phyloP scores from a whole-genome alignment of 2,888 invertebrate species.

The Drosophila histrio region DNA sequence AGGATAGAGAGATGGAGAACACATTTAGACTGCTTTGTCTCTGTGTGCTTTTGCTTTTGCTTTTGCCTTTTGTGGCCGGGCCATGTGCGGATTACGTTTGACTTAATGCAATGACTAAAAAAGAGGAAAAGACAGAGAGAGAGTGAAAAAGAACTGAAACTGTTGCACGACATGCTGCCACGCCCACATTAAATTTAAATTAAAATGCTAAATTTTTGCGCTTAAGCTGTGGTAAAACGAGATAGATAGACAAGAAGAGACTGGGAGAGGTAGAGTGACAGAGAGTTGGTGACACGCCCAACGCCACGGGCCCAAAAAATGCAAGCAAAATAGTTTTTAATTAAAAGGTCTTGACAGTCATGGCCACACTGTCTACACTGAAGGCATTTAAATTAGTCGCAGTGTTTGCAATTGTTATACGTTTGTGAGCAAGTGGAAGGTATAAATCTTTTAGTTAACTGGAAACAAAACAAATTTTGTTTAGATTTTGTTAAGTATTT shows the following conservation, averaged over 20 bases:
- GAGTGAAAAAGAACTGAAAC: slow-evolving; percentile 43
- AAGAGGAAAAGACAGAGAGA: slow-evolving; percentile 2
- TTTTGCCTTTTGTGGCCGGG: slow-evolving; percentile 62
- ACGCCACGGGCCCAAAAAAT: slow-evolving; percentile 65
- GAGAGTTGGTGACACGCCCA: slow-evolving; percentile 43
- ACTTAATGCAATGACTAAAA: slow-evolving; percentile 74
- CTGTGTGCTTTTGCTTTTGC: slow-evolving; percentile 56
- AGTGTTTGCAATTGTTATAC: neutral
- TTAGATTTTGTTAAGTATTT: neutral
- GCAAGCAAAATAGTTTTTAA: slow-evolving; percentile 79
- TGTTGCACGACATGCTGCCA: slow-evolving; percentile 72
- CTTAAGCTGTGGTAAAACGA: slow-evolving; percentile 52
- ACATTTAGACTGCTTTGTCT: slow-evolving; percentile 64
- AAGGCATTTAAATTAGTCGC: slow-evolving; percentile 46
- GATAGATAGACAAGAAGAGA: neutral
- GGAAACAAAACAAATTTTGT: too few relatives aligned
- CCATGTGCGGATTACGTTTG: slow-evolving; percentile 83
- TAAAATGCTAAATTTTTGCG: slow-evolving; percentile 79
- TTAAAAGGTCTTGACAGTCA: slow-evolving; percentile 70
- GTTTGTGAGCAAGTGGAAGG: neutral
- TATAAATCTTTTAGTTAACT: neutral
- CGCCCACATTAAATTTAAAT: slow-evolving; percentile 80
- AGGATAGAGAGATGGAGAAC: slow-evolving; percentile 9
- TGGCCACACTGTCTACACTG: slow-evolving; percentile 51
- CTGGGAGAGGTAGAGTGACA: neutral